These are phyloP conservation scores for Acleris cristana DNA, from an alignment of 2,888 invertebrate species.

Conservation along the genomic window DNA sequence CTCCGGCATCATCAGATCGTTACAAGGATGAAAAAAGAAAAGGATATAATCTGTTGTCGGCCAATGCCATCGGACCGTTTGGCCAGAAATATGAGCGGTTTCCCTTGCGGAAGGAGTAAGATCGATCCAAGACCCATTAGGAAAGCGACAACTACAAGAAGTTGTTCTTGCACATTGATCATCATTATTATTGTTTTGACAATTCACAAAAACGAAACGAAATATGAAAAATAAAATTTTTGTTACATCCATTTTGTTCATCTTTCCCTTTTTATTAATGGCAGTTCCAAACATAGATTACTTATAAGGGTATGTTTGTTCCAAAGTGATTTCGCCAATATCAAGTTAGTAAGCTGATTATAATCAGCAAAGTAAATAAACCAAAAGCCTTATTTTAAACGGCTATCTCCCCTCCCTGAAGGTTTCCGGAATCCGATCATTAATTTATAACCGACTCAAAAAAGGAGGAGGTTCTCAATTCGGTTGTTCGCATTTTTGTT, in stretches of 20 bases:
- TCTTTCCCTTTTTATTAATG: no score
- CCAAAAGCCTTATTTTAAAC: no score
- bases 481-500: not conserved
- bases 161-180: slow-evolving; percentile 66
- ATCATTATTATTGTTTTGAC: slow-evolving; percentile 40
- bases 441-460: no score
- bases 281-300: no score
- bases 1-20: slow-evolving; percentile 51
- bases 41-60: slow-evolving; percentile 56
- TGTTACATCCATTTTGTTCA: slow-evolving; percentile 48
- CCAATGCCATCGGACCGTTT: slow-evolving; percentile 46
- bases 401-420: no score
- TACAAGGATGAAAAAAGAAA: slow-evolving; percentile 76
- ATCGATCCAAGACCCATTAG: slow-evolving; percentile 79
- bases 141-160: slow-evolving; percentile 72
- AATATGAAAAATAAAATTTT: slow-evolving; percentile 45
- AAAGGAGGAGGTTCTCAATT: no score
- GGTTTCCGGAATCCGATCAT: no score
- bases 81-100: slow-evolving; percentile 53
- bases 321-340: no score
- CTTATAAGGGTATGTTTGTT: no score
- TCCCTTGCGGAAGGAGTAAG: slow-evolving; percentile 59
- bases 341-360: no score
- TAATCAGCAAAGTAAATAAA: no score
- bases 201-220: slow-evolving; percentile 44